Base-by-base conservation (phyloP, 2,113 vertebrate species). In the Silurus asotus region DNA sequence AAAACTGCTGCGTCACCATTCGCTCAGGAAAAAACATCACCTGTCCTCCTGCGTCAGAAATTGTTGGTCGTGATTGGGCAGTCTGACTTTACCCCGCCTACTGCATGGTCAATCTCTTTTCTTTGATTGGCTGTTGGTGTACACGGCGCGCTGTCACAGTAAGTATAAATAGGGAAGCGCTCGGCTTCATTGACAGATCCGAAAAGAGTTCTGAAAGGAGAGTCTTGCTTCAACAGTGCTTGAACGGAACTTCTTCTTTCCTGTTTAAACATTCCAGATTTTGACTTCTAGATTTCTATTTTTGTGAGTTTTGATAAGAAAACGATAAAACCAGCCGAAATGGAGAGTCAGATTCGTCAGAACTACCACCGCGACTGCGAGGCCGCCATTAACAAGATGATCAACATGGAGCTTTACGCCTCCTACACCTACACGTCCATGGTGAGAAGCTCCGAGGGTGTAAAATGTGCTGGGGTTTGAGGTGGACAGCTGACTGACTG, bases 151-250 rank as follows among this genome's bases (percentile, higher is more conserved):
- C 17, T 45, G 75, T 10, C 70, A 1, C 55, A 0, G 0, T 3
- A 45, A 20, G 4, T 0, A 56, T 91, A 93, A 93, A 94, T 90
- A 91, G 78, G 75, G 4, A 77, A 1, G 0, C 5, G 51, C 6
- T 5, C 0, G 0, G 0, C 11, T 0, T 45, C 61, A 11, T 14
- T 58, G 75, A 90, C 15, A 86, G 0, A 20, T 58, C 49, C 2
- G 67, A 79, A 89, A 81, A 88, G 61, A 59, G n/a, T n/a, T n/a
- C n/a, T n/a, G n/a, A n/a, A n/a, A 6, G 82, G 84, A 75, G 88
- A 93, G 94, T 95, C 91, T 94, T 94, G 94, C 93, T 95, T 96
- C 96, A 96, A 96, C 95, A 96, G 96, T 96, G 96, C 82, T 97
- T 97, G 96, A 93, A 96, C 95, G 95, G 96, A 95, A 90, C 94